phyloP scores from a whole-genome alignment of 2,888 invertebrate species.

The Cantharis flavilabris region DNA sequence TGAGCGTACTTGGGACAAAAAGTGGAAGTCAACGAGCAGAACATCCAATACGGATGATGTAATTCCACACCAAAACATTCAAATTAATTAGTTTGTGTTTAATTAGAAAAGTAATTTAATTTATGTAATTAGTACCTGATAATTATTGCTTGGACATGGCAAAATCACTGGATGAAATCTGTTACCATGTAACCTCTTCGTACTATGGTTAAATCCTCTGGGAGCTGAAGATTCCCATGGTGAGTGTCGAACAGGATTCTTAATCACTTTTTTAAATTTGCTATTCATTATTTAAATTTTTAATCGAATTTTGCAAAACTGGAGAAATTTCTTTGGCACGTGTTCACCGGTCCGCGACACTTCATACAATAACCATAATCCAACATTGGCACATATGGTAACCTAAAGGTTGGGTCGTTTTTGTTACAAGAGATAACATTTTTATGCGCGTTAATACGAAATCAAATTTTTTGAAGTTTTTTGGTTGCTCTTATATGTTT shows the following conservation, averaged over 20 bases:
- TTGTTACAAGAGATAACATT: neutral
- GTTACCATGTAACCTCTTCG: neutral
- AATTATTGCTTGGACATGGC: neutral
- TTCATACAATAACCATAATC: neutral
- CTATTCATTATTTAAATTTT: neutral
- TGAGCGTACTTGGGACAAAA: neutral
- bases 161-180: neutral
- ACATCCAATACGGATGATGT: neutral
- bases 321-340: neutral
- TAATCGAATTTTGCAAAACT: neutral
- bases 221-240: constrained; percentile 13
- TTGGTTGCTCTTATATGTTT: neutral
- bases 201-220: neutral
- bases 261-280: neutral
- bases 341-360: neutral
- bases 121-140: neutral
- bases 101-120: neutral
- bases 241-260: neutral
- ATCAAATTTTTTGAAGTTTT: neutral
- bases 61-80: neutral
- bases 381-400: neutral
- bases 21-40: neutral
- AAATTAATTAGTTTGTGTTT: neutral
- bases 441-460: neutral
- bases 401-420: neutral